These are phyloP conservation scores for Phoebastria nigripes DNA, from an alignment of 2,797 vertebrate genomes.

Conservation along the genomic window DNA sequence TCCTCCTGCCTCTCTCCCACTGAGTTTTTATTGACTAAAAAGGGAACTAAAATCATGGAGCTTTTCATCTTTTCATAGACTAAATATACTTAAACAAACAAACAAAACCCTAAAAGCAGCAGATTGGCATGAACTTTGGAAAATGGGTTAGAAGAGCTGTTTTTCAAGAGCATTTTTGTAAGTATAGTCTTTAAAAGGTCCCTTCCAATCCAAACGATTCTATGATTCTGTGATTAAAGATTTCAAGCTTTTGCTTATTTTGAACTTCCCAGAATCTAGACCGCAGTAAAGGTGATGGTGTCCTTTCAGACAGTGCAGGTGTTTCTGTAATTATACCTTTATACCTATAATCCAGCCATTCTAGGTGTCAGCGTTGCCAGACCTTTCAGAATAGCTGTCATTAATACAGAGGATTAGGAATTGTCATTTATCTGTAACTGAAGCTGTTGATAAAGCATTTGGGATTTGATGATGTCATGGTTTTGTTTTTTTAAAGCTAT, in stretches of 20 bases:
- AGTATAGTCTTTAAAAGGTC: not conserved
- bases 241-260: not conserved
- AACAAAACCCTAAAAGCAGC: not conserved
- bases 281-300: not conserved
- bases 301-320: not conserved
- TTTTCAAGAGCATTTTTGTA: constrained; percentile 3
- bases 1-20: not conserved
- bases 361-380: not conserved
- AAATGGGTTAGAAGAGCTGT: not conserved
- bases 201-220: no score
- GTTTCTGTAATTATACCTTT: not conserved
- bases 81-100: not conserved
- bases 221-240: not conserved
- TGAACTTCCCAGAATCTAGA: not conserved
- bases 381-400: not conserved
- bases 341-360: not conserved
- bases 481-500: not conserved
- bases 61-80: not conserved
- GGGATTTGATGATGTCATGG: not conserved
- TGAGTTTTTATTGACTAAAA: not conserved
- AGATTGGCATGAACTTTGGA: not conserved
- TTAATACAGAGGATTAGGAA: not conserved
- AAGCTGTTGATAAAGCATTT: not conserved
- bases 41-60: not conserved
- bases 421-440: not conserved